Percentiles rank a stretch among this genome's conserved stretches.
Conservation (phyloP, 2,888 invertebrate genomes). For the Aricia artaxerxes region DNA sequence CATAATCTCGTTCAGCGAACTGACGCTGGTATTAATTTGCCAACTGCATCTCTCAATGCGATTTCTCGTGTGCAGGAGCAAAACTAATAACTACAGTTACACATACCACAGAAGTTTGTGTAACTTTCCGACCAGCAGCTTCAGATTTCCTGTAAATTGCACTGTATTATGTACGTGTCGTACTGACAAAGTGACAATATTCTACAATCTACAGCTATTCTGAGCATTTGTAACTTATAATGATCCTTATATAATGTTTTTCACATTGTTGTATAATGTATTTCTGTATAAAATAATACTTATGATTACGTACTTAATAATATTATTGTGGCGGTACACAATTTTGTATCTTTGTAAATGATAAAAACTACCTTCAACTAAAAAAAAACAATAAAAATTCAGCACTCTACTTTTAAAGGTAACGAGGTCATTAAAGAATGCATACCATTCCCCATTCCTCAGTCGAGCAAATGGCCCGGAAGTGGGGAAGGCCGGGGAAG, state of each 20-base stretch:
- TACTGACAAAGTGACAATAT: not conserved
- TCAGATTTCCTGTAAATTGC: not conserved
- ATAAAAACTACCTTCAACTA: no score
- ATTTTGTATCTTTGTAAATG: no score
- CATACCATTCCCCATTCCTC: conserved; percentile 4
- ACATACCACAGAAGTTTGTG: conserved; percentile 1
- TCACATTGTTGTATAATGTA: not conserved
- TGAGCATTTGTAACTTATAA: not conserved
- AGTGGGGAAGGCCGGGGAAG: not conserved
- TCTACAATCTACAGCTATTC: not conserved
- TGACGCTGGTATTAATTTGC: not conserved
- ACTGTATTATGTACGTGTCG: not conserved
- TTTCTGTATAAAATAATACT: no score
- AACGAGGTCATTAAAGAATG: not conserved
- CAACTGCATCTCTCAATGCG: not conserved
- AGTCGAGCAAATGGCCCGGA: not conserved
- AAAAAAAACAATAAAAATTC: not conserved
- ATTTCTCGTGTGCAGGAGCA: not conserved
- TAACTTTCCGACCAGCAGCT: not conserved
- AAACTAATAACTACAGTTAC: not conserved
- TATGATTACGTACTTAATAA: no score
- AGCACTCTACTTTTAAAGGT: not conserved
- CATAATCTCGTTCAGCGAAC: not conserved
- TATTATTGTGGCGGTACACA: no score
- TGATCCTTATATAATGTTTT: not conserved